phyloP scores from a whole-genome alignment of 2,113 vertebrate species.

The Hiodon tergisus region DNA sequence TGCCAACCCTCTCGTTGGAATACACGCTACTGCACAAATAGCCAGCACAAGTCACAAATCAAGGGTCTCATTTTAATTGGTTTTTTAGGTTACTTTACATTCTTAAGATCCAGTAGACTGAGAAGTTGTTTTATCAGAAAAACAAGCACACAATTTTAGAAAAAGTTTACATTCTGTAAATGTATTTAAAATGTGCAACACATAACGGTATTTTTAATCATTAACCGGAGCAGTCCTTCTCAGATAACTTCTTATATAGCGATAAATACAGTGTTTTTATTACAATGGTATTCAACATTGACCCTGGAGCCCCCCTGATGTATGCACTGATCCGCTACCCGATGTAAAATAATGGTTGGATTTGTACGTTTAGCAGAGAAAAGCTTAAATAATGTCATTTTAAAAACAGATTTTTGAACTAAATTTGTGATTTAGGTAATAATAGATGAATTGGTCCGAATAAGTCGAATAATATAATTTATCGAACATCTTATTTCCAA shows the following conservation, averaged over 20 bases:
- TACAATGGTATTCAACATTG: no score
- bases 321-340: no score
- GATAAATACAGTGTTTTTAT: no score
- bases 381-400: no score
- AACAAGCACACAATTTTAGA: slow-evolving; percentile 9
- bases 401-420: no score
- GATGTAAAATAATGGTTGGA: no score
- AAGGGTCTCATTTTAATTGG: background rate
- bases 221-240: background rate
- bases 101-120: background rate
- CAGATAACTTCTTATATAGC: background rate
- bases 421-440: no score
- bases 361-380: no score
- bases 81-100: slow-evolving; percentile 13
- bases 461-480: no score
- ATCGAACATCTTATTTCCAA: no score
- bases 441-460: no score
- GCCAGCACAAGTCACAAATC: background rate
- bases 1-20: background rate
- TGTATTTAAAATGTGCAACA: slow-evolving; percentile 18
- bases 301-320: no score
- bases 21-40: background rate
- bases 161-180: slow-evolving; percentile 22
- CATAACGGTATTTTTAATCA: background rate
- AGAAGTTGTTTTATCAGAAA: slow-evolving; percentile 3